A percentile compares a stretch with the other conserved stretches of the same genome.
phyloP scores from a whole-genome alignment of 2,888 invertebrate genomes.

The Dryomyza anilis region DNA sequence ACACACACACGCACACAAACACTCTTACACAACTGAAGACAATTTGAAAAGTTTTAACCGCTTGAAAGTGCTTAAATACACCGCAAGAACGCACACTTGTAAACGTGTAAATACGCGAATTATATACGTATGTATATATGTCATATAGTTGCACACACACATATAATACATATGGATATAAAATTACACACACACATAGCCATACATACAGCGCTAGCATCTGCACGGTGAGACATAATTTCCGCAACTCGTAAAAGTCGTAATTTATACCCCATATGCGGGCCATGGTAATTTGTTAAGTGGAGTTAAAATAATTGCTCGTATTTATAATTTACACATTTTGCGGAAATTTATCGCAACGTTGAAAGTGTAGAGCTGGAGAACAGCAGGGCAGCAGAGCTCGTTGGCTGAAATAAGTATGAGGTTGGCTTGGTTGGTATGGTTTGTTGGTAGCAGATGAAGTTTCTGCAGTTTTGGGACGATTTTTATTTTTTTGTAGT shows the following conservation, averaged over 20 bases:
- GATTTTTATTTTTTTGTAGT: too few species aligned
- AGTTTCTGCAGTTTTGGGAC: too few species aligned
- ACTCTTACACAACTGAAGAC: too few species aligned
- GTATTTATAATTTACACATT: constrained; percentile 63
- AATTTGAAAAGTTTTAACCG: constrained; percentile 34
- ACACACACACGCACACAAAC: too few species aligned
- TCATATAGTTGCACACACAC: not conserved
- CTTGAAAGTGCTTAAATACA: constrained; percentile 30
- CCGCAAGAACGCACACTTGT: constrained; percentile 1
- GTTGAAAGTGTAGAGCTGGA: constrained; percentile 44
- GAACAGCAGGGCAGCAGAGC: not conserved
- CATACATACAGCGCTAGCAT: not conserved
- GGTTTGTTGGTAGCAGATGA: too few species aligned
- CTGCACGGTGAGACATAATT: constrained; percentile 22
- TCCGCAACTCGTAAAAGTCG: constrained; percentile 31
- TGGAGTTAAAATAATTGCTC: constrained; percentile 63
- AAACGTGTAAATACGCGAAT: not conserved
- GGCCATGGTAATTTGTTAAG: constrained; percentile 62
- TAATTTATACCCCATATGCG: constrained; percentile 57
- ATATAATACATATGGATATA: constrained; percentile 12
- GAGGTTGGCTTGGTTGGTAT: too few species aligned
- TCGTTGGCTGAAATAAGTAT: too few species aligned
- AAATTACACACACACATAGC: constrained; percentile 23
- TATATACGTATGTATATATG: constrained; percentile 12
- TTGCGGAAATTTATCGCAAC: constrained; percentile 59